These are phyloP conservation scores for Mimas tiliae DNA, from an alignment of 2,888 invertebrate genomes.

Conservation along the genomic window DNA sequence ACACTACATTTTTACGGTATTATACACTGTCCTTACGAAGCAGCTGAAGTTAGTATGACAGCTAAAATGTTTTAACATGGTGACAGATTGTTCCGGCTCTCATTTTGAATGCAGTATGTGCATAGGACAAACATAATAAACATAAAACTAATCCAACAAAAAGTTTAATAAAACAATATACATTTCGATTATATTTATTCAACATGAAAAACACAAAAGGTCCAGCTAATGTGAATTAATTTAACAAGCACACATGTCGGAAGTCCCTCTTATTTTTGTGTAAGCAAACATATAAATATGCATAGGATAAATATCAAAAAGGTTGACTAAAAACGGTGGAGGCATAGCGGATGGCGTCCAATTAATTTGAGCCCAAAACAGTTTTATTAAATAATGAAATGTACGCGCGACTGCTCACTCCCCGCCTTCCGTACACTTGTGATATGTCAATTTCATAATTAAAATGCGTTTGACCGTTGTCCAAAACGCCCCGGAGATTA, in stretches of 20 bases:
- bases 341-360: slow-evolving; percentile 54
- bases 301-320: slow-evolving; percentile 76
- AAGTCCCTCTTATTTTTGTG: slow-evolving; percentile 59
- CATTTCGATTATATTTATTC: slow-evolving; percentile 30
- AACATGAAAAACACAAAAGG: slow-evolving; percentile 39
- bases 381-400: slow-evolving; percentile 83
- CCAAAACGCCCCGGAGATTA: slow-evolving; percentile 70
- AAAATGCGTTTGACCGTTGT: slow-evolving; percentile 82
- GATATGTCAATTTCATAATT: slow-evolving; percentile 85
- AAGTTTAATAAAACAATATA: slow-evolving; percentile 37
- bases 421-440: slow-evolving; percentile 49
- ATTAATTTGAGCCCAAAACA: slow-evolving; percentile 78
- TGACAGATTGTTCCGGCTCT: too few species aligned
- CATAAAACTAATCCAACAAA: not conserved
- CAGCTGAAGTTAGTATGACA: too few species aligned
- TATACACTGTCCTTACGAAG: too few species aligned
- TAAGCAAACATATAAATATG: slow-evolving; percentile 81
- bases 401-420: slow-evolving; percentile 55
- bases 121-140: not conserved
- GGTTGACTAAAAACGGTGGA: slow-evolving; percentile 63
- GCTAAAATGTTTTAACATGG: too few species aligned
- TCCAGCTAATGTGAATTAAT: slow-evolving; percentile 57
- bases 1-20: not conserved
- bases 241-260: slow-evolving; percentile 62
- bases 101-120: too few species aligned